Conservation (phyloP, 1,140 invertebrate genomes). For the Nebria ingens region DNA sequence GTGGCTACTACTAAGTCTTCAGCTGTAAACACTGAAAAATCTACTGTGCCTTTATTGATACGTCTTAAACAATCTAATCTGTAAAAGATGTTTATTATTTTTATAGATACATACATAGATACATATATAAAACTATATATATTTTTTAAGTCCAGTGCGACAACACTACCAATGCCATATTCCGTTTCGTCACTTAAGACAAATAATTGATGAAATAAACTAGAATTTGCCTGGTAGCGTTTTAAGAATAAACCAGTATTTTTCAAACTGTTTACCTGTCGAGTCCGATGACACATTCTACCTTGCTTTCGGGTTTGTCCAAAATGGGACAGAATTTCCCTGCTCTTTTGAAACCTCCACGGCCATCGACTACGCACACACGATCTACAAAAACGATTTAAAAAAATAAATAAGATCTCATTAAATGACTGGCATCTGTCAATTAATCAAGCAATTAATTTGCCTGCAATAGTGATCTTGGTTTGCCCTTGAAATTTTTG, state of each 20-base stretch:
- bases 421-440: too few species aligned
- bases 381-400: conserved; percentile 56
- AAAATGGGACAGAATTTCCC: conserved; percentile 48
- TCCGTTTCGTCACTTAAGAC: too few species aligned
- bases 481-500: too few species aligned
- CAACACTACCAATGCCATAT: too few species aligned
- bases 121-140: neutral
- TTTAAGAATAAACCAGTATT: too few species aligned
- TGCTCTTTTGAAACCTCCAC: conserved; percentile 43
- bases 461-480: too few species aligned
- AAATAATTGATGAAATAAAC: too few species aligned
- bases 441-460: too few species aligned
- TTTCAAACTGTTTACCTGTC: conserved; percentile 40
- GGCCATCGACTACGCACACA: conserved; percentile 54
- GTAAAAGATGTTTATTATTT: too few species aligned
- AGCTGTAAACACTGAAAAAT: conserved; percentile 71
- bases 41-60: conserved; percentile 60
- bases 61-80: conserved; percentile 66
- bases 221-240: too few species aligned
- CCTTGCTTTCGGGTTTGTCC: conserved; percentile 36
- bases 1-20: conserved; percentile 68
- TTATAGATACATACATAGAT: too few species aligned
- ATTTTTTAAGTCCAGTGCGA: neutral
- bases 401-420: too few species aligned
- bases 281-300: conserved; percentile 53